Base-by-base conservation (phyloP, 1,140 invertebrate genomes). In the Pseudomyrmex pallidus region DNA sequence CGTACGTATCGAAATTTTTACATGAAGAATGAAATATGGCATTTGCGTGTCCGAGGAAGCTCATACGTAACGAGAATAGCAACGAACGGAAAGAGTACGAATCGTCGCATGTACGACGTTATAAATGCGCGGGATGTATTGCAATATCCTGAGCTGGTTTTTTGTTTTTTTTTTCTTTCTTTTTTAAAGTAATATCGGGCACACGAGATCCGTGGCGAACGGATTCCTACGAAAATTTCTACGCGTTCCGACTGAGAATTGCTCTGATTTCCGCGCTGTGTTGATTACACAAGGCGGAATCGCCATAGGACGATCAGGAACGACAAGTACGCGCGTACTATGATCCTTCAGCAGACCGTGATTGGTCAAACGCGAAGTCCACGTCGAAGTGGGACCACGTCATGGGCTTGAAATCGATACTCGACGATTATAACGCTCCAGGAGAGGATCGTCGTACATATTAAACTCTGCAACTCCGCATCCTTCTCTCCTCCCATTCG, bases 341-440 rank as follows among this genome's bases (percentile, higher is more conserved):
- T 59, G 74, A 59, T 87, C 50, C 68, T 85, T 74, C 59, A 68
- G 59, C 70, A 46, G 62, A 22, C 57, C 50, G 72, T 67, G 80
- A 85, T 87, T 84, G 70, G 84, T 84, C 74, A 70, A 88, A 85
- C 76, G 70, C 61, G 63, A 87, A 83, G 70, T 87, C 48, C 77
- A 25, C 52, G 2, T 85, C 83, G 76, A 61, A 85, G 73, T 74
- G 25, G 35, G 17, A 77, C n/a, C 83, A 66, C 74, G 83, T 87
- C 87, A 88, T 77, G 76, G 67, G 56, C 54, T n/a, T 59, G 17
- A 44, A 4, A 88, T 88, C 87, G 85, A 88, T 88, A 88, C 56
- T 57, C 74, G 54, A 76, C 83, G 83, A 88, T 87, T 88, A 85
- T 83, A 83, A 88, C 87, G 87, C 85, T 85, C 77, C 50, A 7